Evolutionary conservation across 2,113 vertebrate species (phyloP), one percentile per base, ranked within the genome.

Genomic region (Oxygymnocypris stewartii): DNA sequence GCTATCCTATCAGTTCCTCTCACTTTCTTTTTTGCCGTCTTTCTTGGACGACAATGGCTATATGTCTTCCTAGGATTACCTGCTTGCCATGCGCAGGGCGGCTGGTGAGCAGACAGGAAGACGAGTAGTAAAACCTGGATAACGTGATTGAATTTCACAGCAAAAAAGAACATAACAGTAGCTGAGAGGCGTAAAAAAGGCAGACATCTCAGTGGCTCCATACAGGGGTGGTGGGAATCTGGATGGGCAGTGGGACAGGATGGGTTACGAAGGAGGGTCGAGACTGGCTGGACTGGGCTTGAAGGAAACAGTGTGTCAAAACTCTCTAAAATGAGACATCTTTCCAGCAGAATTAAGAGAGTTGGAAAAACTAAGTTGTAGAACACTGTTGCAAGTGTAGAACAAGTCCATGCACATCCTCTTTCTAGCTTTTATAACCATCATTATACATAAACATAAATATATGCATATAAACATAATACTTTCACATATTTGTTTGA

Each of bases 101-200:
- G 79, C 31, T 61, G 81, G 61, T 80, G 86, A 84, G 84, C 74
- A 82, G 78, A 83, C 40, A 69, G 75, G 69, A 78, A 79, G 88
- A 90, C 76, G 87, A 89, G 73, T 87, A 87, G 87, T 88, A 90
- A 88, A 90, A 88, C 90, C 90, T 91, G 87, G 88, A 87, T 89
- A 90, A 91, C 86, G 80, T 91, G 90, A 93, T 93, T 92, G 90
- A 92, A 93, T 92, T 92, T 92, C 91, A 91, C 91, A 91, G 90
- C 88, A 89, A 91, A 92, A 91, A 90, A 92, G 91, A 90, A 91
- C 88, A 89, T 87, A 90, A 90, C 85, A 79, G 87, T 83, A 84
- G 42, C 89, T 90, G 88, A 92, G 85, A 92, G 87, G 87, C 90
- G 87, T 92, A 89, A 90, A 92, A 93, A 90, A 89, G 88, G 73